phyloP scores from a whole-genome alignment of 2,888 invertebrate species.

The Trissoscelio sp. region DNA sequence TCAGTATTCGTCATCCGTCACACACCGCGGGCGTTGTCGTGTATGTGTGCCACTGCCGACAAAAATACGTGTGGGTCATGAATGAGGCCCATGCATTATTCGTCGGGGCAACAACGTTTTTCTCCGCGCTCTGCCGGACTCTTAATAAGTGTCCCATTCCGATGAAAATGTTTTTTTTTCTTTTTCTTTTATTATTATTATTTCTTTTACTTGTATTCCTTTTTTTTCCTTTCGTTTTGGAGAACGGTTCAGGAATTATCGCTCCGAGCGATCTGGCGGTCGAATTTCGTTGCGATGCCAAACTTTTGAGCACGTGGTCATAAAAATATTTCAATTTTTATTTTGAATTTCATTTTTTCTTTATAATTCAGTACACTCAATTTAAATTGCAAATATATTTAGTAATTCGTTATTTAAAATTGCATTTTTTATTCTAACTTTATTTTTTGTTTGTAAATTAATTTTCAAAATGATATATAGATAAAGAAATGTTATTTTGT shows the following conservation, averaged over 20 bases:
- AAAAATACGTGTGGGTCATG: slow-evolving; percentile 60
- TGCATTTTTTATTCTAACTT: too few species aligned
- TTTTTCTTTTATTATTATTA: neutral
- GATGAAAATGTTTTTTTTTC: slow-evolving; percentile 34
- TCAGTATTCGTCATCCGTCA: slow-evolving; percentile 71
- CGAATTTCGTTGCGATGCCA: neutral
- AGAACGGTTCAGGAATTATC: slow-evolving; percentile 24
- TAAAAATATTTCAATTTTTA: neutral
- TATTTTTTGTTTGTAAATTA: too few species aligned
- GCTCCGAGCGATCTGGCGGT: slow-evolving; percentile 20
- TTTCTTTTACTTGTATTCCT: neutral
- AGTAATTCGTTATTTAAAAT: too few species aligned
- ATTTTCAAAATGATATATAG: too few species aligned
- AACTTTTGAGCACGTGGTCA: neutral
- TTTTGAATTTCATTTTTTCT: too few species aligned
- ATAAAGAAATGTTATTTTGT: too few species aligned
- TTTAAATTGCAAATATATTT: too few species aligned
- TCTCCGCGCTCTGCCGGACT: slow-evolving; percentile 29
- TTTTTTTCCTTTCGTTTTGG: neutral
- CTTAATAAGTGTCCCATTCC: slow-evolving; percentile 52
- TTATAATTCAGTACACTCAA: too few species aligned
- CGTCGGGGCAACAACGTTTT: slow-evolving; percentile 41
- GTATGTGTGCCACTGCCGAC: slow-evolving; percentile 49
- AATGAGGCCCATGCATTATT: slow-evolving; percentile 66
- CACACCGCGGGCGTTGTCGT: slow-evolving; percentile 32